Evolutionary conservation across 2,113 vertebrate genomes (phyloP).

Genomic region (Gasterosteus aculeatus): DNA sequence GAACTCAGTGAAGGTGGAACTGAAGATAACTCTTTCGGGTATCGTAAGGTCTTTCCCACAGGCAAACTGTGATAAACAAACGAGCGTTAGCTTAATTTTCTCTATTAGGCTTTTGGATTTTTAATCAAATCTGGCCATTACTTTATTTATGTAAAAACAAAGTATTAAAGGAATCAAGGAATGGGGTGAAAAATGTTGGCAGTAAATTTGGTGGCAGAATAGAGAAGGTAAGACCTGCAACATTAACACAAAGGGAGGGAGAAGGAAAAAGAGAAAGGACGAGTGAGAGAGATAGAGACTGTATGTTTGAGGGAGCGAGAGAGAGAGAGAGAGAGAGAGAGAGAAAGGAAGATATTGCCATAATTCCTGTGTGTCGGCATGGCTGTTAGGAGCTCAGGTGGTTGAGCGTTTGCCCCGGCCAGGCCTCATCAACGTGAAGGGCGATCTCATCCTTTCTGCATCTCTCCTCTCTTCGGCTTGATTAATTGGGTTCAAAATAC

Average conservation of each 20-base stretch:
- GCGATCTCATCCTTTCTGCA: slow-evolving; percentile 98
- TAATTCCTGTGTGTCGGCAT: slow-evolving; percentile 96
- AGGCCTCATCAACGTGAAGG: slow-evolving; percentile 99
- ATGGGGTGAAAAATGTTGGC: slow-evolving; percentile 29
- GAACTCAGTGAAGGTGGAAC: slow-evolving; percentile 39
- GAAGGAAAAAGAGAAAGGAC: slow-evolving; percentile 34
- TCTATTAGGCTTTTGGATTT: not conserved
- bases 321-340: slow-evolving; percentile 74
- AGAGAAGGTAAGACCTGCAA: slow-evolving; percentile 60
- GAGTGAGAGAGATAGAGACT: slow-evolving; percentile 19
- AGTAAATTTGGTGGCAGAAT: slow-evolving; percentile 51
- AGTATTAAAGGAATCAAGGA: slow-evolving; percentile 4
- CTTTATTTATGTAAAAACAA: not conserved
- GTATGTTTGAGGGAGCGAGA: slow-evolving; percentile 29
- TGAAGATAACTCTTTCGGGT: slow-evolving; percentile 20
- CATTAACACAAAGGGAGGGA: slow-evolving; percentile 76
- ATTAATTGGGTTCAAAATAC: slow-evolving; percentile 98
- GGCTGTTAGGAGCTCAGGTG: slow-evolving; percentile 98
- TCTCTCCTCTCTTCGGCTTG: slow-evolving; percentile 94
- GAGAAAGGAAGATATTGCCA: slow-evolving; percentile 93
- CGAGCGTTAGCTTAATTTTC: not conserved
- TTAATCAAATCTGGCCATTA: not conserved
- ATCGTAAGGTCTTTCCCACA: not conserved
- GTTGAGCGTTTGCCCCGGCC: slow-evolving; percentile 94
- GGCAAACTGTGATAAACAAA: slow-evolving; percentile 1